Evolutionary conservation across 1,140 invertebrate genomes (phyloP).

Genomic region (Cherax quadricarinatus): DNA sequence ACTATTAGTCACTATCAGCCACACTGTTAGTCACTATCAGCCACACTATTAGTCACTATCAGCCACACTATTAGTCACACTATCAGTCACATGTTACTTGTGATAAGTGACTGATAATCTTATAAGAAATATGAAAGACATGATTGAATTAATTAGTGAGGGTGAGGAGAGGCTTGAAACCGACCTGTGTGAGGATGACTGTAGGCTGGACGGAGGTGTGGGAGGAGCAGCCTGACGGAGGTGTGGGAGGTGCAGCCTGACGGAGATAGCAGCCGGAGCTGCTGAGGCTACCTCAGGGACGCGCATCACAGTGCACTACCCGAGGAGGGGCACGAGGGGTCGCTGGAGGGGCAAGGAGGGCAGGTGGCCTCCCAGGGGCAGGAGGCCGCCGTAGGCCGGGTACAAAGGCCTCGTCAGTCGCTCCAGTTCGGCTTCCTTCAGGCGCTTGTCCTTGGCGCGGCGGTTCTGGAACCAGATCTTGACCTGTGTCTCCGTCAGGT

Average conservation of each 20-base stretch:
- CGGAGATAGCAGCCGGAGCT: background rate
- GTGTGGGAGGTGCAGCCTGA: background rate
- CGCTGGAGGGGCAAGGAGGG: slow-evolving; percentile 31
- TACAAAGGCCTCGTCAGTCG: slow-evolving; percentile 17
- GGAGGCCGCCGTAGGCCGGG: slow-evolving; percentile 31
- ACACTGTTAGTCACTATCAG: too few relatives aligned
- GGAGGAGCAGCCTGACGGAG: background rate
- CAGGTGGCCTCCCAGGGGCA: slow-evolving; percentile 34
- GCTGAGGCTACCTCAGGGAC: background rate
- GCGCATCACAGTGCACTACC: background rate
- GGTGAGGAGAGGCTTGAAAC: too few relatives aligned
- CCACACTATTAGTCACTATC: too few relatives aligned
- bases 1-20: too few relatives aligned
- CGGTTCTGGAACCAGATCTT: slow-evolving; percentile 56
- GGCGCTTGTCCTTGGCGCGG: slow-evolving; percentile 48
- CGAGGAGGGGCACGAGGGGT: slow-evolving; percentile 45
- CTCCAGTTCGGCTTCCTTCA: slow-evolving; percentile 43
- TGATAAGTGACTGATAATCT: too few relatives aligned
- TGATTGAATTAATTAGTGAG: too few relatives aligned
- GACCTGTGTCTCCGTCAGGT: slow-evolving; percentile 62
- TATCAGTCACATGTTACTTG: too few relatives aligned
- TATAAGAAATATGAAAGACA: too few relatives aligned
- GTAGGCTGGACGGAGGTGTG: background rate
- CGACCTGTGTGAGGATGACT: slow-evolving; percentile 14
- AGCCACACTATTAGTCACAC: too few relatives aligned